These are phyloP conservation scores for Andrena chrysosceles DNA, from an alignment of 2,888 invertebrate species.

Conservation along the genomic window DNA sequence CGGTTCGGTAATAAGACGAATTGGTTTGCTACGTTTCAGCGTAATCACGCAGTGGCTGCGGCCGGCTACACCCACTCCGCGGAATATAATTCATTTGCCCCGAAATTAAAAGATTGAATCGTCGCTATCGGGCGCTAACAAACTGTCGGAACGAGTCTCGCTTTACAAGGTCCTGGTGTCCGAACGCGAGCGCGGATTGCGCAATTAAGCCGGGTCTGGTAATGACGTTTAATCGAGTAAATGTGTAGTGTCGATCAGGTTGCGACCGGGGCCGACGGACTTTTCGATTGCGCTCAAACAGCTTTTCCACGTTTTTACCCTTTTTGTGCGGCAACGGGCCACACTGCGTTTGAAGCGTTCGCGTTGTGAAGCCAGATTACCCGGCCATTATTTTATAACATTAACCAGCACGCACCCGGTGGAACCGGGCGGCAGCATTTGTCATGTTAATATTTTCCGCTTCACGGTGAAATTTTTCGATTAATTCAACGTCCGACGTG, in stretches of 20 bases:
- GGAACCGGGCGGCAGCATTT: constrained; percentile 2
- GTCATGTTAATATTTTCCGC: constrained; percentile 42
- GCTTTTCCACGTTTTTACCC: constrained; percentile 51
- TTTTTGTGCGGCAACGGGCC: constrained; percentile 43
- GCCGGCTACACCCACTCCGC: constrained; percentile 7
- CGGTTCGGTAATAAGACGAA: constrained; percentile 60
- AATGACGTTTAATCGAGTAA: constrained; percentile 69
- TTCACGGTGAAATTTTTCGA: constrained; percentile 36
- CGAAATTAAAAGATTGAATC: constrained; percentile 62
- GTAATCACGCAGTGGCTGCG: constrained; percentile 35
- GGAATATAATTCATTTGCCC: constrained; percentile 54
- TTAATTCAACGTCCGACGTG: constrained; percentile 36
- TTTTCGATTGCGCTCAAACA: constrained; percentile 62
- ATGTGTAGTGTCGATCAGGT: constrained; percentile 54
- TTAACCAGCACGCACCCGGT: constrained; percentile 10
- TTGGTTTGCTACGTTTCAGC: constrained; percentile 51
- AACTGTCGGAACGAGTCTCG: constrained; percentile 58
- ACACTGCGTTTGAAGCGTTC: constrained; percentile 40
- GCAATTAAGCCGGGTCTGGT: constrained; percentile 62
- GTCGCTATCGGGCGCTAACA: constrained; percentile 54
- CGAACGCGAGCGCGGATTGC: constrained; percentile 46
- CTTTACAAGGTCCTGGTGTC: constrained; percentile 28
- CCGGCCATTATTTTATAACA: constrained; percentile 51
- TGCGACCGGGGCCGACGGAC: constrained; percentile 25
- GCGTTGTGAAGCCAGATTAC: constrained; percentile 36